Evolutionary conservation across 1,140 invertebrate species (phyloP).

Genomic region (Ceratina australensis): DNA sequence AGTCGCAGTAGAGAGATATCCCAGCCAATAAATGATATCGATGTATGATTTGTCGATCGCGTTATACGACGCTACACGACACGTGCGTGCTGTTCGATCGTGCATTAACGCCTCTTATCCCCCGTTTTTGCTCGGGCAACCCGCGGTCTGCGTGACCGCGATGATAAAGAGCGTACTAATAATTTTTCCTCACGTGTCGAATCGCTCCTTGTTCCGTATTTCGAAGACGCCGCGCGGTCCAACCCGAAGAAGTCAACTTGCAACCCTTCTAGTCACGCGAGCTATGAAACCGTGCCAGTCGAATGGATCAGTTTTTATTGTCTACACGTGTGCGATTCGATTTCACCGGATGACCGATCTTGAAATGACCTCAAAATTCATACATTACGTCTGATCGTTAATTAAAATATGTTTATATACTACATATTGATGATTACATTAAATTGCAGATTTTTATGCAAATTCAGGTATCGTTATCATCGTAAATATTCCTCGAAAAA

Average conservation of each 20-base stretch:
- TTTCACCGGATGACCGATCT: too few relatives aligned
- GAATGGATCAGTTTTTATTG: not conserved
- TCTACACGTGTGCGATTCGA: not conserved
- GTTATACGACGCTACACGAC: slow-evolving; percentile 38
- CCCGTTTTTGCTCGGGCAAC: not conserved
- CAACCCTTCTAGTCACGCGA: slow-evolving; percentile 12
- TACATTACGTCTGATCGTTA: too few relatives aligned
- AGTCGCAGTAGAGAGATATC: slow-evolving; percentile 31
- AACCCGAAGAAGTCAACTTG: not conserved
- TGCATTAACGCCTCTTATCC: slow-evolving; percentile 39
- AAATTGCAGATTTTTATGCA: too few relatives aligned
- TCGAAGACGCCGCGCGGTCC: not conserved
- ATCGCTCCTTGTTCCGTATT: not conserved
- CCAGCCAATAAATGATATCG: slow-evolving; percentile 29
- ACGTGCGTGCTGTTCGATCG: slow-evolving; percentile 38
- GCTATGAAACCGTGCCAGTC: not conserved
- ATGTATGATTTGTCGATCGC: slow-evolving; percentile 43
- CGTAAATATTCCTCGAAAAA: too few relatives aligned
- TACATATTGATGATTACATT: too few relatives aligned
- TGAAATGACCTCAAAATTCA: too few relatives aligned
- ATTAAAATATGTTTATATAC: too few relatives aligned
- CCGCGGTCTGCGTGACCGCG: slow-evolving; percentile 7
- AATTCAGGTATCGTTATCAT: too few relatives aligned
- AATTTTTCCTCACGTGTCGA: slow-evolving; percentile 27
- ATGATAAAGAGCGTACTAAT: slow-evolving; percentile 29